phyloP scores from a whole-genome alignment of 1,140 invertebrate species.

The Pinna nobilis region DNA sequence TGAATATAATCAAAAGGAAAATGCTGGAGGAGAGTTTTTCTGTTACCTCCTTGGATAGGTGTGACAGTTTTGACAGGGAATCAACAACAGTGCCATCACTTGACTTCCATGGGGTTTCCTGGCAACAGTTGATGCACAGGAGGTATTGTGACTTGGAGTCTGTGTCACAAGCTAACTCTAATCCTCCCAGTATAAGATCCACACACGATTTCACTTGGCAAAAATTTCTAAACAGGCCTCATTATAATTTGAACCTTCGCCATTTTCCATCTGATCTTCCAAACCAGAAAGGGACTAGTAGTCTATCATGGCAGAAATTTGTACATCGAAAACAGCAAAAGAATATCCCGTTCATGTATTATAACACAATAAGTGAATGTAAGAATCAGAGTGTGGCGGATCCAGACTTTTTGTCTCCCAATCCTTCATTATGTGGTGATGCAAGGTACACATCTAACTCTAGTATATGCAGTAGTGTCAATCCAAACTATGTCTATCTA shows the following conservation, averaged over 20 bases:
- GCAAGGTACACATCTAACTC: neutral
- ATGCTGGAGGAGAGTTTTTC: slow-evolving; percentile 12
- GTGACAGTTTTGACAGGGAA: slow-evolving; percentile 9
- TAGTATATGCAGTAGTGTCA: neutral
- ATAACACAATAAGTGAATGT: slow-evolving; percentile 6
- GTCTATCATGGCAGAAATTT: slow-evolving; percentile 20
- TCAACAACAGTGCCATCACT: slow-evolving; percentile 6
- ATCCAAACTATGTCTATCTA: slow-evolving; percentile 3
- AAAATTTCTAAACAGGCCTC: slow-evolving; percentile 14
- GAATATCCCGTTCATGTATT: neutral
- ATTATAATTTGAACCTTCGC: slow-evolving; percentile 11
- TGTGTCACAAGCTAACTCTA: neutral
- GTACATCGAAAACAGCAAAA: slow-evolving; percentile 1
- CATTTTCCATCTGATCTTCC: neutral
- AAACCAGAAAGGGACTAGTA: neutral
- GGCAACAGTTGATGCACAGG: slow-evolving; percentile 14
- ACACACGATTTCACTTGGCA: slow-evolving; percentile 11
- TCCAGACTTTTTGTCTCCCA: neutral
- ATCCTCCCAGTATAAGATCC: neutral
- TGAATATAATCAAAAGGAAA: neutral
- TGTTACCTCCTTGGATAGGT: slow-evolving; percentile 4
- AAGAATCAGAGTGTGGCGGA: slow-evolving; percentile 2
- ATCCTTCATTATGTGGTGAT: neutral
- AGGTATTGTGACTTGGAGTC: slow-evolving; percentile 9
- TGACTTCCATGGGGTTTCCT: slow-evolving; percentile 16